Evolutionary conservation across 2,888 invertebrate species (phyloP).

Genomic region (Drosophila monieri): DNA sequence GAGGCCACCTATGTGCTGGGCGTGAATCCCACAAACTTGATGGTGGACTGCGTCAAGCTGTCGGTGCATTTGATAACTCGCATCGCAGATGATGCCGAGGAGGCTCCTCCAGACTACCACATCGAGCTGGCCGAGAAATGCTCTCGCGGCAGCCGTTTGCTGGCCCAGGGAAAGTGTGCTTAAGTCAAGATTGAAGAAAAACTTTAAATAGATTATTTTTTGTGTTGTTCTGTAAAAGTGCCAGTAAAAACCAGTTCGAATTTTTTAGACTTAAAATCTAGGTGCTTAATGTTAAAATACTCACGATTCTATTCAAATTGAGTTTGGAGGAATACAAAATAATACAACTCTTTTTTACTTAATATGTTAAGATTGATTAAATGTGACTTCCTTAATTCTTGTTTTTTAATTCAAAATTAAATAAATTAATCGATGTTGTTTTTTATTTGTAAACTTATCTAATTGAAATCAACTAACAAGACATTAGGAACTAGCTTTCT

Average conservation of each 20-base stretch:
- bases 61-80: conserved; percentile 77
- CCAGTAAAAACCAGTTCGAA: neutral
- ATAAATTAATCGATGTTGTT: neutral
- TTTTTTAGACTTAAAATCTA: neutral
- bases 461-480: conserved; percentile 20
- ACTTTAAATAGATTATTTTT: neutral
- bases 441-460: conserved; percentile 20
- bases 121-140: conserved; percentile 70
- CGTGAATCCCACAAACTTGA: conserved; percentile 86
- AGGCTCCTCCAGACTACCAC: conserved; percentile 59
- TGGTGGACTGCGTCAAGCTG: conserved; percentile 85
- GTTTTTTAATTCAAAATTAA: neutral
- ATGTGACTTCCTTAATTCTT: neutral
- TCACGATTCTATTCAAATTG: neutral
- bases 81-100: conserved; percentile 73
- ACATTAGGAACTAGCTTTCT: conserved; percentile 35
- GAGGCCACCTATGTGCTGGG: conserved; percentile 85
- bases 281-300: conserved; percentile 1
- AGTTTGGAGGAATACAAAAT: neutral
- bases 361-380: neutral
- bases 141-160: conserved; percentile 70
- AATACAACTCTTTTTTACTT: neutral
- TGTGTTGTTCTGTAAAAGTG: neutral
- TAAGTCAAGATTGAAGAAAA: conserved; percentile 9
- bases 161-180: conserved; percentile 71